These are phyloP conservation scores for Pedicia rivosa DNA, from an alignment of 2,888 invertebrate species.

Conservation along the genomic window DNA sequence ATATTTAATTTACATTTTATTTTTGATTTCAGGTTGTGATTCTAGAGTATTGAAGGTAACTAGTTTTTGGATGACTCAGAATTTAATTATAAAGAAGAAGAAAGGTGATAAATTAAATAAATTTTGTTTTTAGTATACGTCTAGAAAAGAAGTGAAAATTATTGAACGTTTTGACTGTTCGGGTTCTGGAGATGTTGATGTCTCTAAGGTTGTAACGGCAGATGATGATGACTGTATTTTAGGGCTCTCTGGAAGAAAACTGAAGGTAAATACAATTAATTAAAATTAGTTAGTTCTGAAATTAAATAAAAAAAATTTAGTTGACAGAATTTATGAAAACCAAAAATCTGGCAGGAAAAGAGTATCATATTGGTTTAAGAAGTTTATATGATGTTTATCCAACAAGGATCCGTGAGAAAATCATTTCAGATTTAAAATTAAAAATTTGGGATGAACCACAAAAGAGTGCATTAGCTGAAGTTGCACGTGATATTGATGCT, in stretches of 20 bases:
- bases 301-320: slow-evolving; percentile 10
- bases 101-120: no score
- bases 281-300: background rate
- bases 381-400: slow-evolving; percentile 78
- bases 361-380: slow-evolving; percentile 78
- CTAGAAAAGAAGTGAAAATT: slow-evolving; percentile 80
- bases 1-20: no score
- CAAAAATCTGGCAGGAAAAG: slow-evolving; percentile 62
- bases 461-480: slow-evolving; percentile 61
- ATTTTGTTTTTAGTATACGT: slow-evolving; percentile 49
- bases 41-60: slow-evolving; percentile 4
- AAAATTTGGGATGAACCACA: slow-evolving; percentile 75
- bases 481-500: slow-evolving; percentile 53
- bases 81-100: no score
- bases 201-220: slow-evolving; percentile 53
- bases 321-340: slow-evolving; percentile 23
- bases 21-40: background rate
- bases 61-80: no score
- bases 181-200: slow-evolving; percentile 94
- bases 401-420: slow-evolving; percentile 61
- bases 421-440: slow-evolving; percentile 61
- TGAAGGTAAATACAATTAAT: slow-evolving; percentile 47
- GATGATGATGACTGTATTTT: slow-evolving; percentile 57
- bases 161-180: slow-evolving; percentile 91
- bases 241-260: slow-evolving; percentile 73